Conservation (phyloP, 92 coral and sea anemone genomes). For the Porites lobata region DNA sequence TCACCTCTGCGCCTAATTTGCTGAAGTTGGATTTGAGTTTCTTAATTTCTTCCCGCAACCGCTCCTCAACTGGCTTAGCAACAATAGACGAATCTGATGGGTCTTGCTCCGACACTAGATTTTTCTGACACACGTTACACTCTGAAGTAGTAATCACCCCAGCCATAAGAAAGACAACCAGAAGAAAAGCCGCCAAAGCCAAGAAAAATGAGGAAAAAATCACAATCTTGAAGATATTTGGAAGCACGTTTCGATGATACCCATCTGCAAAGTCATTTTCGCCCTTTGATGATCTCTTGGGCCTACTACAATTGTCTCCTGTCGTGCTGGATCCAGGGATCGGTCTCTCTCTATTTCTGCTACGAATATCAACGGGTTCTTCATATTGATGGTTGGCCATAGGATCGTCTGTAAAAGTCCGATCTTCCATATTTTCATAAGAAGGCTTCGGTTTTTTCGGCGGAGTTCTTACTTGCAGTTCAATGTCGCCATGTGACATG, state of each 20-base stretch:
- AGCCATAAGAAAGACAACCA: slow-evolving; percentile 39
- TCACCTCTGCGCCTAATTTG: slow-evolving; percentile 30
- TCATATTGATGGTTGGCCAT: slow-evolving; percentile 77
- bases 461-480: slow-evolving; percentile 15
- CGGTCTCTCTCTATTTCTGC: slow-evolving; percentile 14
- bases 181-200: slow-evolving; percentile 48
- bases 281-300: slow-evolving; percentile 44
- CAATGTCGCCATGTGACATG: slow-evolving; percentile 26
- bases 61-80: slow-evolving; percentile 9
- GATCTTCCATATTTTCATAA: slow-evolving; percentile 74
- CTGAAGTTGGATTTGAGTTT: slow-evolving; percentile 59
- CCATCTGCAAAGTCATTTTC: slow-evolving; percentile 61
- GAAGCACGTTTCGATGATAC: background rate
- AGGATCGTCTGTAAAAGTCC: slow-evolving; percentile 35
- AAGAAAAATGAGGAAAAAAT: slow-evolving; percentile 18
- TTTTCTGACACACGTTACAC: slow-evolving; percentile 48
- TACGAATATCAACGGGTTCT: slow-evolving; percentile 54
- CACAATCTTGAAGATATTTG: slow-evolving; percentile 42
- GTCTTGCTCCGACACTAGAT: slow-evolving; percentile 9
- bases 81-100: slow-evolving; percentile 12
- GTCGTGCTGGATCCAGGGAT: background rate
- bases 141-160: slow-evolving; percentile 40
- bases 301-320: slow-evolving; percentile 30
- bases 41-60: slow-evolving; percentile 21
- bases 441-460: slow-evolving; percentile 60